Base-by-base conservation (phyloP, 2,888 invertebrate species). In the Creontiades dilutus region DNA sequence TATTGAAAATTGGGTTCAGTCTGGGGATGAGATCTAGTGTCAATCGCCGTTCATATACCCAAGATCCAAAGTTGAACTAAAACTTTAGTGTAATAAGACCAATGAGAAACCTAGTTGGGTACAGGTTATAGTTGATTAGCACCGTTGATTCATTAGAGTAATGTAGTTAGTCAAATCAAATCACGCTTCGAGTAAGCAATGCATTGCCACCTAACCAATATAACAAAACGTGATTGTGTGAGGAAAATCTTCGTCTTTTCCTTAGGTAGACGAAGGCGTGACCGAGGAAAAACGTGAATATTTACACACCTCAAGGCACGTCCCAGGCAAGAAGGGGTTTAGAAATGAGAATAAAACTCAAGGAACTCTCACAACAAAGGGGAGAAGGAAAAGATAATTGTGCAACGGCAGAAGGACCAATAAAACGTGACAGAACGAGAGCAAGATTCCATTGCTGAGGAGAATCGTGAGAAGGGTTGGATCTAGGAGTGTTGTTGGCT, bases 381-480 rank as follows among this genome's bases (percentile, higher is more conserved):
- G 61, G 68, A 13, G 68, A 27, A 68, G 27, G 23, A 68, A 68
- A 68, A 23, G 68, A 68, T 68, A 68, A 68, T 68, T 68, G 68
- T 27, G 68, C 68, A 68, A 19, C 68, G 23, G 68, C 68, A 68
- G 68, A 23, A 68, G 23, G 27, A 68, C 68, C 68, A 68, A 68
- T 68, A 68, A 68, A 68, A 68, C 68, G 68, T 68, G 68, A 68
- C 9, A 68, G 68, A 68, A 68, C 19, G 23, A 68, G 68, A 27
- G 23, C 68, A 68, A 68, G 68, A 68, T 23, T 68, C 68, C 68
- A 68, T 23, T 68, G 68, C 68, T 68, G 68, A 11, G 23, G 23
- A 68, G 68, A 68, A 68, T 68, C 68, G 68, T 68, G 68, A 68
- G 68, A 68, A 68, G 68, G 27, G 68, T 68, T 68, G 68, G 19